Evolutionary conservation across 2,113 vertebrate genomes (phyloP).

Genomic region (Opisthocomus hoazin): DNA sequence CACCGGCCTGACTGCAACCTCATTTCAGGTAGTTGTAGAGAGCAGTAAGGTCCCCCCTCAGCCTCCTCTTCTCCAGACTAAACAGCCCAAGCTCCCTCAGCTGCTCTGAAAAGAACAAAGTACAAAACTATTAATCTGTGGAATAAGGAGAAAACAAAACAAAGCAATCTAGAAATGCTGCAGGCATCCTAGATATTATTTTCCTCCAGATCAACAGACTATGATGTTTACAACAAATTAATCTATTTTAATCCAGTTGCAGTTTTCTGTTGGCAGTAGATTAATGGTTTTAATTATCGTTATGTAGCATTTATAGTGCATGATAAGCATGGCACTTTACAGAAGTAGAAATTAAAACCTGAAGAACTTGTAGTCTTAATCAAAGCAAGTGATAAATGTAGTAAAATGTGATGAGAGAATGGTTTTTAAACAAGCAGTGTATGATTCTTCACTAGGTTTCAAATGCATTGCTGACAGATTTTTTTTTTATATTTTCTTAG

Average conservation of each 20-base stretch:
- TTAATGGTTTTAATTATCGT: conserved; percentile 22
- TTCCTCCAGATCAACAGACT: background rate
- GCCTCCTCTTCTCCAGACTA: too few relatives aligned
- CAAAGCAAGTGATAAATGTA: background rate
- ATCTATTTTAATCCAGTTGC: conserved; percentile 3
- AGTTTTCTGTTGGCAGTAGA: background rate
- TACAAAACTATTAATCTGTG: background rate
- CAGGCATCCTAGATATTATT: background rate
- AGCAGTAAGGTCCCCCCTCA: too few relatives aligned
- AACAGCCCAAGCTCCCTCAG: too few relatives aligned
- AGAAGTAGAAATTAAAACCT: conserved; percentile 5
- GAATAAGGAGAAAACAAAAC: background rate
- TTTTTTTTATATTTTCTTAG: background rate
- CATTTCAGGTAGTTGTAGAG: too few relatives aligned
- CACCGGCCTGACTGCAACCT: too few relatives aligned
- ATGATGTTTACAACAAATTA: background rate
- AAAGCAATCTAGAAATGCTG: background rate
- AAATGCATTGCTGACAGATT: background rate
- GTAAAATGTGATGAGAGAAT: background rate
- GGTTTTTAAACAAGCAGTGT: background rate
- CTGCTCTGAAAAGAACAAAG: background rate
- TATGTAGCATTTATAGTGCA: background rate
- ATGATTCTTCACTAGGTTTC: background rate
- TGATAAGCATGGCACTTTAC: background rate
- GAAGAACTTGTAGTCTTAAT: background rate